phyloP scores from a whole-genome alignment of 2,113 vertebrate species.

The Phaethon lepturus region DNA sequence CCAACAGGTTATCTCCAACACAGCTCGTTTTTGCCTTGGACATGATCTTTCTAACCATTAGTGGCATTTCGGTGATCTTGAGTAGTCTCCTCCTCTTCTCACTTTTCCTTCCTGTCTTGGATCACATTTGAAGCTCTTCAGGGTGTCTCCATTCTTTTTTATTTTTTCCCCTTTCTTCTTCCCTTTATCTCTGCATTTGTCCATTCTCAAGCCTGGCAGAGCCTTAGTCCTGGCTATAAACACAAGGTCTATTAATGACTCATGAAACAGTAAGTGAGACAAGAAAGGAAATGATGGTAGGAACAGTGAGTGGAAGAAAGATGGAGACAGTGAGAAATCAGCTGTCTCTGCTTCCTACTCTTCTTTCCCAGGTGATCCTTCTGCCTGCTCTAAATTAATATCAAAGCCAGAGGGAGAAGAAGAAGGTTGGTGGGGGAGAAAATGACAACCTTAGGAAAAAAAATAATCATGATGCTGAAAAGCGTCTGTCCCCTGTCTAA shows the following conservation, averaged over 20 bases:
- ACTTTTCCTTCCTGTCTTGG: background rate
- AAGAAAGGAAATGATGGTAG: background rate
- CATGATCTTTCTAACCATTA: background rate
- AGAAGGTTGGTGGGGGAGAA: constrained; percentile 8
- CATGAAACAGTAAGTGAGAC: background rate
- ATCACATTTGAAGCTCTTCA: background rate
- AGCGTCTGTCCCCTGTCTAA: constrained; percentile 69
- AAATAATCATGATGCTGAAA: constrained; percentile 66
- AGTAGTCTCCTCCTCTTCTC: background rate
- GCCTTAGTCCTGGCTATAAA: background rate
- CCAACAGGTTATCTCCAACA: background rate
- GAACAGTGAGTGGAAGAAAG: constrained; percentile 6
- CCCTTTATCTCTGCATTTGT: background rate
- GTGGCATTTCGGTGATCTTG: background rate
- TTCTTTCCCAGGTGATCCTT: constrained; percentile 43
- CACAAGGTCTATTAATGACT: background rate
- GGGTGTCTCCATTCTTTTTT: background rate
- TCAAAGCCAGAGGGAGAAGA: constrained; percentile 60
- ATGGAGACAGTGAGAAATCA: constrained; percentile 41
- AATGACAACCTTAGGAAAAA: constrained; percentile 34
- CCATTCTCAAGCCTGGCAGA: background rate
- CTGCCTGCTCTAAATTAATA: constrained; percentile 66
- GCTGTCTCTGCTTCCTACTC: constrained; percentile 1
- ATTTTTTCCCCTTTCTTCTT: background rate
- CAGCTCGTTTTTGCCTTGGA: background rate